These are phyloP conservation scores for Hetaerina americana DNA, from an alignment of 1,140 invertebrate species.

Conservation along the genomic window DNA sequence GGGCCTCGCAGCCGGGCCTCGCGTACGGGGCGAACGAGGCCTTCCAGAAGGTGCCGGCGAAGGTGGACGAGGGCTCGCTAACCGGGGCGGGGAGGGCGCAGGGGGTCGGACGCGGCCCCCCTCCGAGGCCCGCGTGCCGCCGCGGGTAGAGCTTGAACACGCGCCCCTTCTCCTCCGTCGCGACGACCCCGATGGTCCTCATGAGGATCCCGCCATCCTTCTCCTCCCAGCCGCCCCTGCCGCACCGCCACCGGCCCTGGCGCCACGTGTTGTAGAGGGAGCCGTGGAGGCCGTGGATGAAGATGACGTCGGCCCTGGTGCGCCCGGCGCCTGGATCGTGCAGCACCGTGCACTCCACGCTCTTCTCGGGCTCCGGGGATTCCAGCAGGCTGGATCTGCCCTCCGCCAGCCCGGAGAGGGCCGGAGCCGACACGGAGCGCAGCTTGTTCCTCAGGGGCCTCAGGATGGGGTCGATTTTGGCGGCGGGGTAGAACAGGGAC, in stretches of 20 bases:
- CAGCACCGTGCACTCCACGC: constrained; percentile 30
- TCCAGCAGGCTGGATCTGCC: too few species aligned
- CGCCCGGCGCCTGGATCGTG: constrained; percentile 25
- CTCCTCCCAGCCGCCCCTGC: too few species aligned
- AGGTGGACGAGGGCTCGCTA: background rate
- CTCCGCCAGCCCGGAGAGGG: too few species aligned
- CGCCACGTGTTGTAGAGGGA: constrained; percentile 41
- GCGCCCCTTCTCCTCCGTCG: constrained; percentile 10
- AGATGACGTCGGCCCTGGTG: constrained; percentile 35
- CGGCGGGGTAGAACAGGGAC: too few species aligned
- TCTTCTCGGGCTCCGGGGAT: constrained; percentile 17
- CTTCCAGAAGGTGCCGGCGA: background rate
- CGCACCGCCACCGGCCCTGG: constrained; percentile 34
- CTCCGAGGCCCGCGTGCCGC: background rate
- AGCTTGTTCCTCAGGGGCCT: too few species aligned
- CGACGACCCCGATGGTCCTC: constrained; percentile 21
- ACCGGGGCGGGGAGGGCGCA: background rate
- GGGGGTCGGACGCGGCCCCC: too few species aligned
- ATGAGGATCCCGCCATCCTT: constrained; percentile 19
- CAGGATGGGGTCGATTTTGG: too few species aligned
- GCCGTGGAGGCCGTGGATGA: constrained; percentile 43
- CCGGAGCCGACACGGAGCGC: too few species aligned
- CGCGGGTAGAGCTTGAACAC: background rate
- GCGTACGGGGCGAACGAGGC: background rate
- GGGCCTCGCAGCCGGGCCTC: background rate